A percentile compares a stretch with the other conserved stretches of the same genome.
These are phyloP conservation scores for Zoanthus solanderi DNA, from an alignment of 92 coral and sea anemone genomes.

Conservation along the genomic window DNA sequence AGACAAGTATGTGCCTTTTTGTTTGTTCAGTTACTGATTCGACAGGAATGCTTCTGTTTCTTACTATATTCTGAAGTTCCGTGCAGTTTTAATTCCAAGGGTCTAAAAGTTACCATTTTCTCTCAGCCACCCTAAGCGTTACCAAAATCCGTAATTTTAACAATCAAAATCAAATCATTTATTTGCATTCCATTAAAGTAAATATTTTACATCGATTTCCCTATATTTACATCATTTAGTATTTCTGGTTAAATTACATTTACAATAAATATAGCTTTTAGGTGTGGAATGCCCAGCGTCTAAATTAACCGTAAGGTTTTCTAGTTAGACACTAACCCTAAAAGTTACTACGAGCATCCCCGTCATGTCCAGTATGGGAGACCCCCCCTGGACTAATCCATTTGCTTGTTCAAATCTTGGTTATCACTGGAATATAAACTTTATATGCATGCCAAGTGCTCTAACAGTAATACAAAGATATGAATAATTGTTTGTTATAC, in stretches of 20 bases:
- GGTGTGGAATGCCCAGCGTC: no score
- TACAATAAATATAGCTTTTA: no score
- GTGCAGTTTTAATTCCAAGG: background rate
- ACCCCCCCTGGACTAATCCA: background rate
- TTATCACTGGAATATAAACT: background rate
- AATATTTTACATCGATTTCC: no score
- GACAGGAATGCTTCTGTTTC: background rate
- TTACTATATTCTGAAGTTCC: background rate
- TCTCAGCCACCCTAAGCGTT: background rate
- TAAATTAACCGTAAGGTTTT: no score
- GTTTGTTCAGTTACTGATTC: background rate
- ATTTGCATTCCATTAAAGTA: no score
- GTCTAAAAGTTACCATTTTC: background rate
- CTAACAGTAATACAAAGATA: background rate
- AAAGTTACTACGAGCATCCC: background rate
- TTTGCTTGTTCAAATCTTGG: background rate
- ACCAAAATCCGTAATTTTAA: no score
- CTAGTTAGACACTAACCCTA: no score
- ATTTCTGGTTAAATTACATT: no score
- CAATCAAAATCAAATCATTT: no score
- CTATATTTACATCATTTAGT: no score
- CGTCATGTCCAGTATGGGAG: background rate
- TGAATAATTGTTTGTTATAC: background rate
- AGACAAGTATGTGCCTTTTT: background rate
- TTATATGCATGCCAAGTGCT: background rate